Evolutionary conservation across 1,140 invertebrate species (phyloP), one percentile per base, ranked within the genome.

Genomic region (Drosophila quadrilineata): DNA sequence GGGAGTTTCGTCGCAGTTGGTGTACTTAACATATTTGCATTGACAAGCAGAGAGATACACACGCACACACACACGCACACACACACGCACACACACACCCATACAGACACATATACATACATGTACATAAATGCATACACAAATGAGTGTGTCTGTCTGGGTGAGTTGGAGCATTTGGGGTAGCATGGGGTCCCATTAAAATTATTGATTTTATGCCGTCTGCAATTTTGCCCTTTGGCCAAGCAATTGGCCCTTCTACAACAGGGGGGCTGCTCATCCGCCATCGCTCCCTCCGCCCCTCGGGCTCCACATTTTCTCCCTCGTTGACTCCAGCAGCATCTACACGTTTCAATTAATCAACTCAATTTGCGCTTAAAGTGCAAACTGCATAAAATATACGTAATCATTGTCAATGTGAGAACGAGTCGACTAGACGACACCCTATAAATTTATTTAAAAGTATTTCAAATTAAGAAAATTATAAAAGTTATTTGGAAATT

Each of bases 1-100:
- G 48, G 10, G 12, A 28, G 24, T 24, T 10, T 24, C n/a, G 52
- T 56, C 16, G 53, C 26, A 45, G 16, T 33, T 41, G 36, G 64
- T n/a, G n/a, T 74, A 74, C 75, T 77, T 77, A 77, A 72, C 76
- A 84, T 77, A 82, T 82, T 76, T 84, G 65, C 79, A 84, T 73
- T 76, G 21, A 48, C 64, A 49, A 59, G 60, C 45, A 62, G 38
- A 63, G 57, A 63, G 31, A 75, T 24, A 52, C 17, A 62, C 33
- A 45, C 6, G 38, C 28, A 41, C 22, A 33, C 14, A 60, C 9
- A 40, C 5, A n/a, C n/a, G n/a, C n/a, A n/a, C n/a, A n/a, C n/a
- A n/a, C n/a, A n/a, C n/a, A n/a, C n/a, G n/a, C n/a, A n/a, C 14
- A 60, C 9, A 40, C 5, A 48, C 64, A 49, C 53, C 54, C 45